phyloP scores from a whole-genome alignment of 1,140 invertebrate genomes.

The Polypedilum pembai region DNA sequence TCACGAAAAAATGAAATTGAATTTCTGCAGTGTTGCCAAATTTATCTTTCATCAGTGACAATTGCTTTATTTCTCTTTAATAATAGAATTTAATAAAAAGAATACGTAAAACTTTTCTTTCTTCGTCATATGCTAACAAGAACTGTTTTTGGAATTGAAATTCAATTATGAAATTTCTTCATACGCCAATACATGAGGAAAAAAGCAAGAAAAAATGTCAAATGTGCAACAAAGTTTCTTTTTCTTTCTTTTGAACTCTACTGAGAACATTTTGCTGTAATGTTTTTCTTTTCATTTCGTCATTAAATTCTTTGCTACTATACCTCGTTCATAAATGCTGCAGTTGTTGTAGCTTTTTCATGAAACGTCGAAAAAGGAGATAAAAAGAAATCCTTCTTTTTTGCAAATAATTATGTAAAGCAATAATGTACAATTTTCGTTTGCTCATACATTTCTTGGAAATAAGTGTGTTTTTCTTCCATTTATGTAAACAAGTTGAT shows the following conservation, averaged over 20 bases:
- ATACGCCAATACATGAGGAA: background rate
- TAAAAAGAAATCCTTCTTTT: background rate
- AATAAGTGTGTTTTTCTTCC: background rate
- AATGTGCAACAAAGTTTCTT: no score
- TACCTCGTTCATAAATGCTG: no score
- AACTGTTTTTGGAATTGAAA: background rate
- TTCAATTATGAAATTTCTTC: background rate
- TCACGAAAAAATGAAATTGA: background rate
- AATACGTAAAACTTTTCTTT: background rate
- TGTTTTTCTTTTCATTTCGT: background rate
- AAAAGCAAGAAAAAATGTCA: background rate
- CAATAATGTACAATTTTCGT: background rate
- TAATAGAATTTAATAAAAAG: background rate
- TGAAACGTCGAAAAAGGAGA: no score
- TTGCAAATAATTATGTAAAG: background rate
- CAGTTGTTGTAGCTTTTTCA: no score
- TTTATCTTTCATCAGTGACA: background rate
- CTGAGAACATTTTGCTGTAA: background rate
- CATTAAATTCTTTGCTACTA: background rate
- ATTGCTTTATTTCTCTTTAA: background rate
- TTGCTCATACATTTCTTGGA: constrained; percentile 17
- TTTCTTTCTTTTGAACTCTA: no score
- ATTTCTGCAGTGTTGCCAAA: background rate
- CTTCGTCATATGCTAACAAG: background rate
- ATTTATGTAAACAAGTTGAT: constrained; percentile 13